Conservation (phyloP, 1,140 invertebrate genomes). For the Conopomorpha cramerella region DNA sequence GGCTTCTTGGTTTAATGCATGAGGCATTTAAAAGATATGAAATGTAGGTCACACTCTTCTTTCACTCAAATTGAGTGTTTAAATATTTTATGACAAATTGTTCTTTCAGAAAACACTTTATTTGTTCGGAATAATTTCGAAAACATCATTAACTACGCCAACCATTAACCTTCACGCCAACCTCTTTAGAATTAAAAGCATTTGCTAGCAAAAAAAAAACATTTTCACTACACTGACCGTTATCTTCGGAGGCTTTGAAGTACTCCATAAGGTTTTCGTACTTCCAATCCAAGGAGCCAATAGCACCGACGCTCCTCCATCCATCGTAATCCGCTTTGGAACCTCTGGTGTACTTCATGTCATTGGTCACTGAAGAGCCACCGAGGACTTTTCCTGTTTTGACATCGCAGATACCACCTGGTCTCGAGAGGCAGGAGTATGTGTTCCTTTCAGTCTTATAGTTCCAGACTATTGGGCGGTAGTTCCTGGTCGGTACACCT, state of each 20-base stretch:
- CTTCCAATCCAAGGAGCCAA: conserved; percentile 57
- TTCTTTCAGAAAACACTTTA: no score
- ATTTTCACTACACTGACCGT: no score
- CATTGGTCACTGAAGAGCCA: conserved; percentile 59
- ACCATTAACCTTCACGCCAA: no score
- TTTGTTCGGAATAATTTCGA: no score
- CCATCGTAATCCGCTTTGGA: conserved; percentile 60
- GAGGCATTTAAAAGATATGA: no score
- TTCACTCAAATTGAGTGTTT: no score
- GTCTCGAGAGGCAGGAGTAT: conserved; percentile 40
- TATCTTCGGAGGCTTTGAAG: conserved; percentile 61
- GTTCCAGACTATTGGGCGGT: conserved; percentile 45
- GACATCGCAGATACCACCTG: conserved; percentile 52
- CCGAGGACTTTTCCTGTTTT: conserved; percentile 60
- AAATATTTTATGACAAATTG: no score
- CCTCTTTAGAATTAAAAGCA: no score
- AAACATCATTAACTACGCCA: no score
- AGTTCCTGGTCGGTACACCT: conserved; percentile 37
- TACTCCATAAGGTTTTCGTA: conserved; percentile 58
- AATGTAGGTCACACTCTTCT: no score
- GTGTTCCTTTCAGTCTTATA: conserved; percentile 41
- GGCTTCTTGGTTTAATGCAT: no score
- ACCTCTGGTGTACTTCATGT: conserved; percentile 62
- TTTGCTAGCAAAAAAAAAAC: no score
- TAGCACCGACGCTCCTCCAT: conserved; percentile 51